phyloP scores from a whole-genome alignment of 2,797 vertebrate genomes.

The Meda fulgida region DNA sequence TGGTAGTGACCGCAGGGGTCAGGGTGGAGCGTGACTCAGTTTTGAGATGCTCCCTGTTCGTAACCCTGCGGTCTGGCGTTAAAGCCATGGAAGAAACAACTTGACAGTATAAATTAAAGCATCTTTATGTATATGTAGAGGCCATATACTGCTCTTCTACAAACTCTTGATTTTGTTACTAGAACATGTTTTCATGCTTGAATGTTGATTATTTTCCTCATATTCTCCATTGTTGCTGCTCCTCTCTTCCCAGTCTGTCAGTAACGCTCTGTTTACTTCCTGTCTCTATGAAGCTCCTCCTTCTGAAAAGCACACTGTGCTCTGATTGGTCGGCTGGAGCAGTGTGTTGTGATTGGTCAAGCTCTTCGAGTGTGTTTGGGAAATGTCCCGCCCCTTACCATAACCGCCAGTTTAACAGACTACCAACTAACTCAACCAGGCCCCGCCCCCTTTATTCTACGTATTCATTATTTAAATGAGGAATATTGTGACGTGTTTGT shows the following conservation, averaged over 20 bases:
- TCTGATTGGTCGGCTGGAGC: too few species aligned
- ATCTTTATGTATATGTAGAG: neutral
- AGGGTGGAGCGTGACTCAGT: conserved; percentile 66
- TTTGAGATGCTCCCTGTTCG: conserved; percentile 61
- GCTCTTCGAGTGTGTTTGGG: too few species aligned
- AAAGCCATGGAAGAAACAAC: conserved; percentile 51
- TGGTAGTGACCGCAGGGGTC: conserved; percentile 64
- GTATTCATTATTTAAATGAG: too few species aligned
- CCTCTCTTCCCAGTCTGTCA: neutral
- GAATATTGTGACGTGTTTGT: too few species aligned
- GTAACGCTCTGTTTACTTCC: neutral
- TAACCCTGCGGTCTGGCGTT: conserved; percentile 64
- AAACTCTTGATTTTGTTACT: neutral
- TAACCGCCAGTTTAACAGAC: too few species aligned
- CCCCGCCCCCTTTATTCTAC: too few species aligned
- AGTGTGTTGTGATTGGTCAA: too few species aligned
- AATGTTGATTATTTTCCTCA: neutral
- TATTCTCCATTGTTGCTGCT: neutral
- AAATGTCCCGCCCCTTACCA: too few species aligned
- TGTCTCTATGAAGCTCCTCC: too few species aligned
- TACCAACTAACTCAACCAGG: too few species aligned
- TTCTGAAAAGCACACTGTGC: too few species aligned
- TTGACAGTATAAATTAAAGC: neutral
- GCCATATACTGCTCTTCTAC: neutral
- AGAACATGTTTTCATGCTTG: neutral